phyloP scores from a whole-genome alignment of 2,113 vertebrate species.

The Lophochroa leadbeateri region DNA sequence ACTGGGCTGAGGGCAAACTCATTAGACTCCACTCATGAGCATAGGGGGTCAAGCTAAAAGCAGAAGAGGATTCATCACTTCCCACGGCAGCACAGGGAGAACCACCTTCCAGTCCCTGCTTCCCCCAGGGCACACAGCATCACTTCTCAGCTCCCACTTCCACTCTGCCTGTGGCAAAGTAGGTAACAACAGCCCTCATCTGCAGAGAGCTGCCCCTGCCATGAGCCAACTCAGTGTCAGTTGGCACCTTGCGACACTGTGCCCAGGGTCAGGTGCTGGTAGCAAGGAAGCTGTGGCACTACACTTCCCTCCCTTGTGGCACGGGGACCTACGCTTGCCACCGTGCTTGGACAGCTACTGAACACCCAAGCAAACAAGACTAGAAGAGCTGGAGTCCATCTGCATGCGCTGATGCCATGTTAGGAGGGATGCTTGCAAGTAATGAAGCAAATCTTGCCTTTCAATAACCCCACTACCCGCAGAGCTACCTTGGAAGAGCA shows the following conservation, averaged over 20 bases:
- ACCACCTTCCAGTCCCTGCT: background rate
- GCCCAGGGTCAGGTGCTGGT: background rate
- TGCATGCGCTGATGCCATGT: accelerated
- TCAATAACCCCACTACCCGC: background rate
- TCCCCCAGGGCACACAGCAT: background rate
- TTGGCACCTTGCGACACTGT: background rate
- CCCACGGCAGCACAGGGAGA: background rate
- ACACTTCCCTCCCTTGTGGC: background rate
- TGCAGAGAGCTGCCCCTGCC: accelerated
- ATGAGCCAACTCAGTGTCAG: accelerated
- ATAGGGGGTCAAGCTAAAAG: background rate
- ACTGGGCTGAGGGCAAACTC: background rate
- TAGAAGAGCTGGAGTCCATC: background rate
- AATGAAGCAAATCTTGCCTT: background rate
- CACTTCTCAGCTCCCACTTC: background rate
- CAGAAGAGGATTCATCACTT: background rate
- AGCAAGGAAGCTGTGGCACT: background rate
- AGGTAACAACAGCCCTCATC: background rate
- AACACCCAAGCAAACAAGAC: background rate
- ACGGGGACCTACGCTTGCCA: background rate
- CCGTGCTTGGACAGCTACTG: background rate
- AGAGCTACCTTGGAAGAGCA: background rate
- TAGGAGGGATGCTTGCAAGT: background rate
- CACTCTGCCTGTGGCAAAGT: background rate
- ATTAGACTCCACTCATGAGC: background rate